Evolutionary conservation across 2,113 vertebrate genomes (phyloP).

Genomic region (Zapornia atra): DNA sequence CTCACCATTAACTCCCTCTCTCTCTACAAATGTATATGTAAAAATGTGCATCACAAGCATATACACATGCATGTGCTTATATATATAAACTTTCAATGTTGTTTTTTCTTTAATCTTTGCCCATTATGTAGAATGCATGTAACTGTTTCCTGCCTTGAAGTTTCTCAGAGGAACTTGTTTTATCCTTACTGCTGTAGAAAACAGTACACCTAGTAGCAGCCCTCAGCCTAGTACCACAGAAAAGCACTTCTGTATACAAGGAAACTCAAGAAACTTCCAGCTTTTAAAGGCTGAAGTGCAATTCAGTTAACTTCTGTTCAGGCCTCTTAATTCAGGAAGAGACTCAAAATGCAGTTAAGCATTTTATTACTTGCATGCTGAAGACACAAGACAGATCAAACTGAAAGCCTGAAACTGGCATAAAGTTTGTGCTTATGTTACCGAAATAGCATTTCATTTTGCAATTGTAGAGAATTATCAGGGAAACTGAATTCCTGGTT

Average conservation of each 20-base stretch:
- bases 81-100: not conserved
- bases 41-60: not conserved
- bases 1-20: not conserved
- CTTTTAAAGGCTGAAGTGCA: not conserved
- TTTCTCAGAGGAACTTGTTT: not conserved
- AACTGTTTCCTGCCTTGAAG: not conserved
- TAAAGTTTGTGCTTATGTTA: not conserved
- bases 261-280: not conserved
- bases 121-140: not conserved
- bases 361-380: not conserved
- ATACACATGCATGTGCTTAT: not conserved
- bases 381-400: not conserved
- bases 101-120: not conserved
- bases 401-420: not conserved
- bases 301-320: not conserved
- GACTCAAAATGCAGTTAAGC: not conserved
- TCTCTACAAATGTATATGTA: too few species aligned
- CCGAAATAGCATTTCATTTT: not conserved
- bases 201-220: not conserved
- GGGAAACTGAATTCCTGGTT: not conserved
- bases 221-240: not conserved
- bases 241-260: not conserved
- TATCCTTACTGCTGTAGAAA: not conserved
- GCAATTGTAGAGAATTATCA: not conserved
- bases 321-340: not conserved